A percentile compares a stretch with the other conserved stretches of the same genome.
These are phyloP conservation scores for Hyposoter dolosus DNA, from an alignment of 2,888 invertebrate genomes.

Conservation along the genomic window DNA sequence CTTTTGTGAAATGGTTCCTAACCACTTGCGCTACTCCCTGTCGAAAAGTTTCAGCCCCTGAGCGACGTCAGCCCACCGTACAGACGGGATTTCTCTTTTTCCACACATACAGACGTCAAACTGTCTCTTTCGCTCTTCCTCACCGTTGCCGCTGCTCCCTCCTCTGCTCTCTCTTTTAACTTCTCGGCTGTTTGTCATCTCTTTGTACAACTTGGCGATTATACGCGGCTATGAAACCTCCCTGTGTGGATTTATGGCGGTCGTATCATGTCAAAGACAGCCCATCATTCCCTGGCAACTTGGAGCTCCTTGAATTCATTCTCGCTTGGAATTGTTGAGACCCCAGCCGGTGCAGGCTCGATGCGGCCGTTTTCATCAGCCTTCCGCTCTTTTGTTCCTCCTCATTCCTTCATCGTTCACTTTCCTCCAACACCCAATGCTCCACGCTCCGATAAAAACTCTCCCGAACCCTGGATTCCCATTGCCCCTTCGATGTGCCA, in stretches of 20 bases:
- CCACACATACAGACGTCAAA: slow-evolving; percentile 4
- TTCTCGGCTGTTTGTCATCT: slow-evolving; percentile 34
- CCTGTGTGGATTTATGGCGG: slow-evolving; percentile 5
- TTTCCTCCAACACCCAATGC: not conserved
- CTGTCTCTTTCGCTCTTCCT: slow-evolving; percentile 15
- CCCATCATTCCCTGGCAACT: slow-evolving; percentile 10
- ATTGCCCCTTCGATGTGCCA: not conserved
- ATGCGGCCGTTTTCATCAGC: not conserved
- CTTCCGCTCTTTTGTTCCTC: not conserved
- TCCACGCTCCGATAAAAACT: not conserved
- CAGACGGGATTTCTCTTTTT: not conserved
- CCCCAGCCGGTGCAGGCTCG: not conserved
- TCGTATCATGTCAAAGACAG: slow-evolving; percentile 18
- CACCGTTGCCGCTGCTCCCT: not conserved
- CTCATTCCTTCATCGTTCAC: not conserved
- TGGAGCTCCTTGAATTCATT: not conserved
- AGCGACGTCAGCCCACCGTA: slow-evolving; percentile 38
- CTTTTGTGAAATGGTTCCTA: slow-evolving; percentile 60
- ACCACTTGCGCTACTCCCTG: slow-evolving; percentile 13
- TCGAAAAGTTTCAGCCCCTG: slow-evolving; percentile 40
- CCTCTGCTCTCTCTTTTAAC: not conserved
- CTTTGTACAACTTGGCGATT: slow-evolving; percentile 36
- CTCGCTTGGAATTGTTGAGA: not conserved
- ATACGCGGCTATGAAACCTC: slow-evolving; percentile 26
- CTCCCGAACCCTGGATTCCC: not conserved